Percentiles rank a stretch among this genome's conserved stretches.
These are phyloP conservation scores for Netelia fuscicornis DNA, from an alignment of 2,888 invertebrate genomes.

Conservation along the genomic window DNA sequence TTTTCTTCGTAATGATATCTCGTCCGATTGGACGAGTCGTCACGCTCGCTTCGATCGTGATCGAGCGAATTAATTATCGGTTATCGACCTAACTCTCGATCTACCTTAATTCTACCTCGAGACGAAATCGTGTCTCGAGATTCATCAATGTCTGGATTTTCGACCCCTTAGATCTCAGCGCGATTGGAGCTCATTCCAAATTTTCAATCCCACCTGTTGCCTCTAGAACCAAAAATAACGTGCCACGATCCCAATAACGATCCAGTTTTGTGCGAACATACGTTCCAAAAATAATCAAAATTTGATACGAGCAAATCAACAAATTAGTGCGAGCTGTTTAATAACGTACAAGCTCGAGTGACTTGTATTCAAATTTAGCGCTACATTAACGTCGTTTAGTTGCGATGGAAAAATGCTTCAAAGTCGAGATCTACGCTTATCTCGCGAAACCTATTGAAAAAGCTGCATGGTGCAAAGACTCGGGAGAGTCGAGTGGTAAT, in stretches of 20 bases:
- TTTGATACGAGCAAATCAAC: too few species aligned
- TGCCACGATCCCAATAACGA: constrained; percentile 7
- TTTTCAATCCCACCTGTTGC: constrained; percentile 53
- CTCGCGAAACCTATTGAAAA: background rate
- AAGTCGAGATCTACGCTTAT: background rate
- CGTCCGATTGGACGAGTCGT: constrained; percentile 43
- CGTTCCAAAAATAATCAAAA: too few species aligned
- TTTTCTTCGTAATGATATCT: constrained; percentile 29
- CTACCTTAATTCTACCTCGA: constrained; percentile 59
- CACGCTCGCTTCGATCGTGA: constrained; percentile 17
- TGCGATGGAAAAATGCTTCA: background rate
- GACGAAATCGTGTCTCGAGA: constrained; percentile 16
- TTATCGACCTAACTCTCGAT: constrained; percentile 55
- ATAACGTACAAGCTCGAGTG: too few species aligned
- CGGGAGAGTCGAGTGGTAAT: constrained; percentile 2
- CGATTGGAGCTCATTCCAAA: constrained; percentile 12
- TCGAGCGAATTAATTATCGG: constrained; percentile 69
- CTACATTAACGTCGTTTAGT: too few species aligned
- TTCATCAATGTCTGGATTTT: constrained; percentile 44
- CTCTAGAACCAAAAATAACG: constrained; percentile 45
- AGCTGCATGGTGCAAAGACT: background rate
- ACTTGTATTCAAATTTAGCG: too few species aligned
- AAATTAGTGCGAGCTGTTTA: too few species aligned
- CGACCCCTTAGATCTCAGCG: constrained; percentile 3
- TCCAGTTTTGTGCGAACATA: too few species aligned